Base-by-base conservation (phyloP, 2,113 vertebrate species). In the Oncorhynchus clarkii region DNA sequence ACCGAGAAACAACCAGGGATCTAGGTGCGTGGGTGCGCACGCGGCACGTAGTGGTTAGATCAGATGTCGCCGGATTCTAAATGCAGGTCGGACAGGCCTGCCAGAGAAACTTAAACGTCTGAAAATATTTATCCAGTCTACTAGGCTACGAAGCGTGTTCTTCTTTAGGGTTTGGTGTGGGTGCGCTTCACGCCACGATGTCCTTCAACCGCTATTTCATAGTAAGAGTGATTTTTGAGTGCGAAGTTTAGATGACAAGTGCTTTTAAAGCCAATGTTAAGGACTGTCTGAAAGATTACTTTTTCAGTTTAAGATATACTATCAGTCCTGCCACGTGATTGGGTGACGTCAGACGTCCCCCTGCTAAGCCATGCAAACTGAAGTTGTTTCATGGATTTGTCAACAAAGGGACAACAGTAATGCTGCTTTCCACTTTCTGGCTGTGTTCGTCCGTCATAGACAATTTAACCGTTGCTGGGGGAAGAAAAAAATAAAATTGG, bases 271-370 rank as follows among this genome's bases (percentile, higher is more conserved):
- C 72, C 89, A 71, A 93, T 94, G 95, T 93, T 92, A 91, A 93
- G 90, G 93, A 93, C 95, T 95, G 94, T 90, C 96, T 97, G 96
- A 98, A 96, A 95, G 95, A 97, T 97, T 94, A 97, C 96, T 97
- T 96, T 95, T 87, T 93, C 95, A 94, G 94, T 95, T 96, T 95
- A 95, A 98, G 96, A 98, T 97, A 96, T 97, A 96, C 94, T 92
- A 94, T 95, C 95, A 91, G 95, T 84, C 89, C 90, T 71, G 93
- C 92, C 96, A 96, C 95, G 96, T 97, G 96, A 94, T 91, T 71
- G 31, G 77, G 85, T 97, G 96, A 98, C 96, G 97, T 95, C 96
- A 97, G 90, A 92, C 90, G 84, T 88, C 93, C 95, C 91, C 83
- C 93, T 70, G 94, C 92, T 86, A 95, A 96, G 93, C 94, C 92